Conservation (phyloP, 1,140 invertebrate genomes). For the Zaprionus inermis region DNA sequence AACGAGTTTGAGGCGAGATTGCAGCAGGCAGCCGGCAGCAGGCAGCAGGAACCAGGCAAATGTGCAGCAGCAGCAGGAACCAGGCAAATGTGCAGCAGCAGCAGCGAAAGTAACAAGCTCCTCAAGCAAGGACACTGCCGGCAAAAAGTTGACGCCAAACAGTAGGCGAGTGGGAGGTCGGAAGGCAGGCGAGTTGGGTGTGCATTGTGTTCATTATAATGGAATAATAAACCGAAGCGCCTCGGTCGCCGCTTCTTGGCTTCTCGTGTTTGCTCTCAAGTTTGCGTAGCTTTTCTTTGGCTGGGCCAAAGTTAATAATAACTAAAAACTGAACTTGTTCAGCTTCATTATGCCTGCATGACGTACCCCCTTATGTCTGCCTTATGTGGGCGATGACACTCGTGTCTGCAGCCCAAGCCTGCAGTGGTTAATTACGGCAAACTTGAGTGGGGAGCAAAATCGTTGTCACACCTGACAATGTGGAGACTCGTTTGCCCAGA, state of each 20-base stretch:
- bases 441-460: constrained; percentile 42
- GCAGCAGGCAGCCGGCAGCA: constrained; percentile 65
- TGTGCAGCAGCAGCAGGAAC: constrained; percentile 52
- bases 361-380: background rate
- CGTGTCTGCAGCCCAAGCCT: too few species aligned
- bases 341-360: constrained; percentile 47
- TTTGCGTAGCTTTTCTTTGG: constrained; percentile 45
- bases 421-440: constrained; percentile 58
- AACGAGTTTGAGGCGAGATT: constrained; percentile 50
- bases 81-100: constrained; percentile 68
- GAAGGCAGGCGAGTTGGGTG: background rate
- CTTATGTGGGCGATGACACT: constrained; percentile 13
- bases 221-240: constrained; percentile 74
- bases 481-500: background rate
- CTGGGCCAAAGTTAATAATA: constrained; percentile 41
- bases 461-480: constrained; percentile 8
- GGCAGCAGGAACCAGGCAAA: constrained; percentile 61
- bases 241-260: constrained; percentile 15
- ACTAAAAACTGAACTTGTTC: constrained; percentile 21
- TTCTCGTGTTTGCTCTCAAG: constrained; percentile 24
- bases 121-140: constrained; percentile 39
- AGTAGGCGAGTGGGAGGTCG: background rate
- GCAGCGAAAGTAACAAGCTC: constrained; percentile 62
- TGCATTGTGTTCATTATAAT: constrained; percentile 82
- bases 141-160: constrained; percentile 60